Evolutionary conservation across 1,140 invertebrate genomes (phyloP), one percentile per base, ranked within the genome.

Genomic region (Drosophila bipectinata): DNA sequence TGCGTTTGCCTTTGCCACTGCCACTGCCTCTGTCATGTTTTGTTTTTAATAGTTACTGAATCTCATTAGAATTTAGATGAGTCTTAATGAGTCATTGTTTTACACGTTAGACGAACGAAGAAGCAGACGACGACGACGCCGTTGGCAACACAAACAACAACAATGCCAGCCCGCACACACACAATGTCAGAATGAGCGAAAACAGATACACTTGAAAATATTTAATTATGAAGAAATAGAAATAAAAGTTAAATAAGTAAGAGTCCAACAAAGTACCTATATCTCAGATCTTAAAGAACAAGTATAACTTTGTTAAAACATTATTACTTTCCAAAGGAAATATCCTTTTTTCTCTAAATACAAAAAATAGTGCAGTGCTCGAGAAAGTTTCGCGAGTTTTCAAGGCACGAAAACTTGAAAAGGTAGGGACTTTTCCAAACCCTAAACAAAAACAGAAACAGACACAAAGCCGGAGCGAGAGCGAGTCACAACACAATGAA

Each of bases 11-110:
- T 41, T 56, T 59, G 55, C 26, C 32, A 26, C 12, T 52, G 45
- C 72, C 48, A 45, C 74, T 47, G 80, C 66, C 56, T 72, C 45
- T 82, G 78, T 62, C 82, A 82, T 85, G 82, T 85, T 85, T 85
- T 85, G 82, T 88, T 88, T 88, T 88, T 88, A 88, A 88, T 88
- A 88, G 83, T 88, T 88, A 84, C 90, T 90, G 90, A 91, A 91
- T 91, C 90, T 91, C 90, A 91, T 91, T 91, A 91, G 90, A 91
- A 91, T 91, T 91, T 91, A 91, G 90, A 91, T 91, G 90, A 91
- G 90, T 90, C 90, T 91, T 91, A 91, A 91, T 91, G 90, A 91
- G 90, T 91, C 90, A 91, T 91, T 91, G 90, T 91, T 91, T 91
- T 90, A 91, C 85, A 91, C 90, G 82, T 91, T 91, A 77, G 77